Base-by-base conservation (phyloP, 2,113 vertebrate species). In the Coturnix japonica region DNA sequence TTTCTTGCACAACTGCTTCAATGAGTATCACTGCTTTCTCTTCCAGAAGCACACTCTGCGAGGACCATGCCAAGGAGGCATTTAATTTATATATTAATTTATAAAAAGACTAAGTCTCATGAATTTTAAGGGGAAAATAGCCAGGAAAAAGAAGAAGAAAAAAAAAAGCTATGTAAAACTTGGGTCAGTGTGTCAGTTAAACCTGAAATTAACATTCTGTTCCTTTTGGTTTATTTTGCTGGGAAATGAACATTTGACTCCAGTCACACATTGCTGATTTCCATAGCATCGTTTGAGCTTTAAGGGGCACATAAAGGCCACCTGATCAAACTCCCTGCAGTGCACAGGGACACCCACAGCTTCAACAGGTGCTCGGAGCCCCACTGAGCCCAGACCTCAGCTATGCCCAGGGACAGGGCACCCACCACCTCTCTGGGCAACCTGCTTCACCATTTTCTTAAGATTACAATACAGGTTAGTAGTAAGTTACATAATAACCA, bases 1-100 rank as follows among this genome's bases (percentile, higher is more conserved):
- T 59, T 94, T 73, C 49, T 73, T 28, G 28, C 31, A 79, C 44
- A 79, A 61, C 37, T 1, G 0, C 44, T 53, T 46, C 33, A 84
- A 46, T 77, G 76, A 28, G 4, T 56, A 43, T 43, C 19, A 21
- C 7, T 44, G 17, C 44, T 59, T 51, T 72, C 17, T 81, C 46
- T 73, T 76, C 31, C 78, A 89, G 74, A 73, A 20, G 2, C 37
- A 51, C 2, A 0, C 30, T 31, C 76, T 71, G 13, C 25, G 77
- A 90, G 53, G 59, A 81, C 33, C 59, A 54, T 0, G 1, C 22
- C 67, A 91, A 79, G 71, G 31, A 87, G 59, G 54, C 2, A 1
- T 72, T 79, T 70, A 84, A 93, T 87, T 87, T 89, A 82, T 89
- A 82, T 66, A 59, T 19, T 43, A n/a, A n/a, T n/a, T n/a, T n/a